These are phyloP conservation scores for Cheumatopsyche charites DNA, from an alignment of 1,140 invertebrate species.

Conservation along the genomic window DNA sequence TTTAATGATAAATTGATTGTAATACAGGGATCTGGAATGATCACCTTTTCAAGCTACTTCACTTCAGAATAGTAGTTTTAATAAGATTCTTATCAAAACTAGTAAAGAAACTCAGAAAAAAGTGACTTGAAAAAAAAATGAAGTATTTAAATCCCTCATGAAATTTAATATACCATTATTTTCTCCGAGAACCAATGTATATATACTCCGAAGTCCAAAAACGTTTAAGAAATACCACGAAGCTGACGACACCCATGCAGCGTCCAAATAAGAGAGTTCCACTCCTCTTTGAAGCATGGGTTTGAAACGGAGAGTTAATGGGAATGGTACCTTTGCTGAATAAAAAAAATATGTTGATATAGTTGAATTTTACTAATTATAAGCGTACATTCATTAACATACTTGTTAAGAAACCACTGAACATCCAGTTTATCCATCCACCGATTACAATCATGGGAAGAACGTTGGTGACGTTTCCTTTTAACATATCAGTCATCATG, in stretches of 20 bases:
- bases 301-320: conserved; percentile 96
- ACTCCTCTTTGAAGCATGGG: conserved; percentile 99
- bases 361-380: neutral
- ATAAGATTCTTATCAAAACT: too few species aligned
- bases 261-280: conserved; percentile 93
- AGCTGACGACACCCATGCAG: conserved; percentile 99
- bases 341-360: conserved; percentile 38
- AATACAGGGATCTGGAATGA: too few species aligned
- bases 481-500: conserved; percentile 99
- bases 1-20: too few species aligned
- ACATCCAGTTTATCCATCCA: conserved; percentile 99
- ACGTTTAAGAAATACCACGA: conserved; percentile 99
- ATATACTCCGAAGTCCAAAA: conserved; percentile 97
- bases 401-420: conserved; percentile 99
- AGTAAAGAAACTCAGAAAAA: too few species aligned
- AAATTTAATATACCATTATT: conserved; percentile 79
- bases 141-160: neutral
- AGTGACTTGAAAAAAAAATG: neutral
- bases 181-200: conserved; percentile 96
- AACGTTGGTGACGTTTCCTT: conserved; percentile 98
- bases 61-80: too few species aligned
- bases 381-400: conserved; percentile 45
- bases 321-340: conserved; percentile 96
- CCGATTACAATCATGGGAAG: conserved; percentile 98
- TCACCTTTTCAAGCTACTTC: too few species aligned